A percentile compares a stretch with the other conserved stretches of the same genome.
phyloP scores from a whole-genome alignment of 1,140 invertebrate genomes.

The Lordiphosa collinella region DNA sequence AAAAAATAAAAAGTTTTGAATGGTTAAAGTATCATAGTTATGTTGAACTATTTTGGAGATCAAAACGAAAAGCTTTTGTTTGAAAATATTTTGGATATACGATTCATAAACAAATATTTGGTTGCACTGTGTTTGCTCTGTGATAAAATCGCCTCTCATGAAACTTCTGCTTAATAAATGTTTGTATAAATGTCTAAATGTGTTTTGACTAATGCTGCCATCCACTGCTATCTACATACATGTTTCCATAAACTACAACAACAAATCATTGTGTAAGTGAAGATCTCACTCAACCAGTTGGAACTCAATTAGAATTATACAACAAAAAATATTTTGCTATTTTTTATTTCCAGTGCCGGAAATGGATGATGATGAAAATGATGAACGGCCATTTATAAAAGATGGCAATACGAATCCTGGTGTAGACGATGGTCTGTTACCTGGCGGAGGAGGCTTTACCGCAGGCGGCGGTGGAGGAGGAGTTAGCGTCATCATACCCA shows the following conservation, averaged over 20 bases:
- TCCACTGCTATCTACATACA: slow-evolving; percentile 11
- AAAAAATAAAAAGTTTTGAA: no score
- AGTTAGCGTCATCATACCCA: slow-evolving; percentile 21
- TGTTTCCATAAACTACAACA: background rate
- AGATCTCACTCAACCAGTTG: no score
- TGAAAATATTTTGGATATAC: no score
- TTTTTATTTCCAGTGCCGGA: slow-evolving; percentile 54
- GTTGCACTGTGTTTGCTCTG: no score
- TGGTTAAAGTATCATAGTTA: no score
- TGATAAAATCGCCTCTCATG: no score
- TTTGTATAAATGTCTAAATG: background rate
- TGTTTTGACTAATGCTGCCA: slow-evolving; percentile 19
- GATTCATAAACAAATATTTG: no score
- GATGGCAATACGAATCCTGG: slow-evolving; percentile 73
- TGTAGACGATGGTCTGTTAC: slow-evolving; percentile 81
- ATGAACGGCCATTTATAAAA: slow-evolving; percentile 71
- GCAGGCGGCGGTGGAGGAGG: slow-evolving; percentile 4
- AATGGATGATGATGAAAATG: slow-evolving; percentile 79
- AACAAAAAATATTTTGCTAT: background rate
- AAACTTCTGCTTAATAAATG: no score
- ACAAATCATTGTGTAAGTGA: slow-evolving; percentile 1
- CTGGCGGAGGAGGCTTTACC: slow-evolving; percentile 21
- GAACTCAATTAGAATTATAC: no score
- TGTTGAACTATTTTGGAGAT: no score
- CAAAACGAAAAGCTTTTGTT: no score